Conservation (phyloP, 2,797 vertebrate genomes). For the Silurus lanzhouensis region DNA sequence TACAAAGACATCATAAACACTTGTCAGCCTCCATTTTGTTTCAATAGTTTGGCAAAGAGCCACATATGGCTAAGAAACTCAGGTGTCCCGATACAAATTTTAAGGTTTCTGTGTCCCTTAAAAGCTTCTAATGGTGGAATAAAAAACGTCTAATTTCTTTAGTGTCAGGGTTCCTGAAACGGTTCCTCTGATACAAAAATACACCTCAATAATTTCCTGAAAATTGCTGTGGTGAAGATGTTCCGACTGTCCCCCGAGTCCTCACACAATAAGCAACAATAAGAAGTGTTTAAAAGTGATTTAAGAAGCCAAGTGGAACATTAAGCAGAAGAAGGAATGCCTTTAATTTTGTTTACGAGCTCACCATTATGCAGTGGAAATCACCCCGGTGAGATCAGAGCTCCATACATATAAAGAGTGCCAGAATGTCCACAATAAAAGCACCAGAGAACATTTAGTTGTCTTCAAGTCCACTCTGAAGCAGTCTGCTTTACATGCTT, state of each 20-base stretch:
- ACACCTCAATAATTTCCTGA: neutral
- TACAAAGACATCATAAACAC: too few species aligned
- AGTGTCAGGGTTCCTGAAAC: neutral
- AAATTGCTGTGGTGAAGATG: neutral
- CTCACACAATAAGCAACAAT: neutral
- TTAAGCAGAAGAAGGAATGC: constrained; percentile 36
- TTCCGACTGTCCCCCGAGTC: constrained; percentile 13
- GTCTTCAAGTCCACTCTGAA: neutral
- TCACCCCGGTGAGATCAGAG: constrained; percentile 34
- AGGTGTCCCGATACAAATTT: too few species aligned
- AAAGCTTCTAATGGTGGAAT: neutral
- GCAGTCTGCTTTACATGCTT: neutral
- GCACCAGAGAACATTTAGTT: constrained; percentile 18
- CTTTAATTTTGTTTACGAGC: constrained; percentile 38
- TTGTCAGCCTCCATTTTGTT: too few species aligned
- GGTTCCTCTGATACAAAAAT: neutral
- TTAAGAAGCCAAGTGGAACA: constrained; percentile 17
- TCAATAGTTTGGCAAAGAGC: too few species aligned
- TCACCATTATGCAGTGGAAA: constrained; percentile 38
- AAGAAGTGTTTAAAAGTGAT: constrained; percentile 20
- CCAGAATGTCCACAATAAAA: constrained; percentile 28
- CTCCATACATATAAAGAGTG: neutral
- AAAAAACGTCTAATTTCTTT: neutral
- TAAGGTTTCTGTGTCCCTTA: neutral
- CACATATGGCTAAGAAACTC: too few species aligned